A percentile compares a stretch with the other conserved stretches of the same genome.
phyloP scores from a whole-genome alignment of 2,113 vertebrate genomes.

The Varanus komodoensis region DNA sequence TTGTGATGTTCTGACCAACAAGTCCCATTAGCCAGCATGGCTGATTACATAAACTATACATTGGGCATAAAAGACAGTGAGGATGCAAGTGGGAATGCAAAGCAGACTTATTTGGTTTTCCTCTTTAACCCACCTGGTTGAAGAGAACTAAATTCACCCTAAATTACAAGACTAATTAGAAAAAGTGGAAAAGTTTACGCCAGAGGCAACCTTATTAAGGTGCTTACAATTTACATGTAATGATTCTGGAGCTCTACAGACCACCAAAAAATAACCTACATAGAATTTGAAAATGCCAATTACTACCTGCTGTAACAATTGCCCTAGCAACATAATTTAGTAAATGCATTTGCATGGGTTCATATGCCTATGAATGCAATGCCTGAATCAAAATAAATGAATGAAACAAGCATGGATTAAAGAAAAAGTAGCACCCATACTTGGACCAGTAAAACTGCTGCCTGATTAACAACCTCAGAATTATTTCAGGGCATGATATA shows the following conservation, averaged over 20 bases:
- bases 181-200: constrained; percentile 57
- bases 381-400: constrained; percentile 21
- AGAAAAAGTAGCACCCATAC: neutral
- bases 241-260: constrained; percentile 21
- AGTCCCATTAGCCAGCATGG: no score
- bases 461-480: neutral
- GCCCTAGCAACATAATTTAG: constrained; percentile 27
- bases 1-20: no score
- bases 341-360: neutral
- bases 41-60: neutral
- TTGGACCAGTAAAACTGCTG: neutral
- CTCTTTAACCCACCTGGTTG: neutral
- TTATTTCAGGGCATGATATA: accelerated
- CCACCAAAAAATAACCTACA: constrained; percentile 33
- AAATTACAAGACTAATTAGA: constrained; percentile 39
- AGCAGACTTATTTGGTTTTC: constrained; percentile 21
- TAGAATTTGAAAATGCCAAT: constrained; percentile 66
- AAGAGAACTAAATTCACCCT: constrained; percentile 41
- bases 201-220: constrained; percentile 53
- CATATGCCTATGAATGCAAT: neutral
- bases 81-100: neutral
- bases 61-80: neutral
- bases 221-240: constrained; percentile 26
- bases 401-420: neutral
- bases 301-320: constrained; percentile 54